Evolutionary conservation across 1,140 invertebrate genomes (phyloP), one percentile per base, ranked within the genome.

Genomic region (Aphidius gifuensis): DNA sequence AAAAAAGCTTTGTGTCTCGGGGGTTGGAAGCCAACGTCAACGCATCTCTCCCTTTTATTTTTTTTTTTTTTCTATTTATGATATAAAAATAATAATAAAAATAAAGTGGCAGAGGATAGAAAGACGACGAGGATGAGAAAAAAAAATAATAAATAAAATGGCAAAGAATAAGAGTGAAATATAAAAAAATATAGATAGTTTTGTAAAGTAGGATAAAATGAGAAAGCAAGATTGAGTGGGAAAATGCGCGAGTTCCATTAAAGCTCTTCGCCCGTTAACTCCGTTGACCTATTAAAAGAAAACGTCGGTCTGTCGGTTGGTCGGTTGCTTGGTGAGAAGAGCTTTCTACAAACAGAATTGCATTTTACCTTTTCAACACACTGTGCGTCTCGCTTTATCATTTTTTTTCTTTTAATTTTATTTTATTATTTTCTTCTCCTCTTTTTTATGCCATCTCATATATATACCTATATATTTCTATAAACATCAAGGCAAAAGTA

Each of bases 251-350:
- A 50, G 56, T 58, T 63, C 61, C 61, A 63, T 63, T 63, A 63
- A 55, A 63, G 48, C 56, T 46, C 49, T 58, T 63, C 56, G 54
- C 42, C 39, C 56, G 32, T 11, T 58, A 63, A 63, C 61, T 63
- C 56, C 49, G 48, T 58, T 58, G 61, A 63, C 61, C 61, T 54
- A 63, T 63, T 63, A 63, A 63, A 63, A 58, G 49, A 7, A 23
- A 6, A n/a, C 23, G 23, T 32, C 23, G 23, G 23, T 32, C 23
- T 32, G 23, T 32, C 23, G 23, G 23, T 32, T 32, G 23, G 23
- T 43, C 23, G 38, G 55, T 51, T 3, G 44, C n/a, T 48, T 40
- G 16, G 48, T 39, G 43, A n/a, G 45, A 53, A 53, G 55, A 58
- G 43, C 50, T 58, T 51, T 51, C 40, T 45, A 55, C 53, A 58